phyloP scores from a whole-genome alignment of 2,888 invertebrate species.

The Drosophila merina region DNA sequence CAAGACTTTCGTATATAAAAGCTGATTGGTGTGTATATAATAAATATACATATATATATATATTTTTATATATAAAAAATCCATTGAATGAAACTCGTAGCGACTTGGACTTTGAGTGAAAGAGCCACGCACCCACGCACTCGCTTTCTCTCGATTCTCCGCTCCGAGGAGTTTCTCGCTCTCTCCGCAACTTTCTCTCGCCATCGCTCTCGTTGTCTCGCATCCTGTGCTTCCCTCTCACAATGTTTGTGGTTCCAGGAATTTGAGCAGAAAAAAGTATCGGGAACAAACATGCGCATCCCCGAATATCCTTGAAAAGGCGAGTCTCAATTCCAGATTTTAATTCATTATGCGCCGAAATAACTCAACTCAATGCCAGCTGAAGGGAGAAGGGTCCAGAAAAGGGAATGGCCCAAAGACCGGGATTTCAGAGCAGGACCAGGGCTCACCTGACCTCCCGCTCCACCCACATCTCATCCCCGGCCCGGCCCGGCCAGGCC shows the following conservation, averaged over 20 bases:
- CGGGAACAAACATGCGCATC: conserved; percentile 79
- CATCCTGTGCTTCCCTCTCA: conserved; percentile 11
- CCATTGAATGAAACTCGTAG: conserved; percentile 66
- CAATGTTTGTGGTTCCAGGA: conserved; percentile 48
- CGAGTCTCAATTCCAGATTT: conserved; percentile 63
- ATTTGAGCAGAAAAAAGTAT: conserved; percentile 66
- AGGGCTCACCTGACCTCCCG: conserved; percentile 61
- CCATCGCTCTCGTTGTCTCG: conserved; percentile 15
- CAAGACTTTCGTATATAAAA: conserved; percentile 12
- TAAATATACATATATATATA: conserved; percentile 9
- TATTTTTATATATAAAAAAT: conserved; percentile 40
- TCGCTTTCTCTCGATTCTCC: conserved; percentile 10
- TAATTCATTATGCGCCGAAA: conserved; percentile 58
- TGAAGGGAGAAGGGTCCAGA: conserved; percentile 23
- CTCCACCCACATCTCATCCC: neutral
- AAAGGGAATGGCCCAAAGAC: neutral
- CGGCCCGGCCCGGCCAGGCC: conserved; percentile 2
- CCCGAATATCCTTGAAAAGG: conserved; percentile 71
- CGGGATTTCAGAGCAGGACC: conserved; percentile 34
- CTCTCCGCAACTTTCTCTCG: conserved; percentile 7
- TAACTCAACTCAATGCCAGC: conserved; percentile 60
- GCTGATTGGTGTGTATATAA: conserved; percentile 1
- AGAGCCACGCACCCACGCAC: conserved; percentile 47
- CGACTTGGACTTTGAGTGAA: conserved; percentile 61
- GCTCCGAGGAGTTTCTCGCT: conserved; percentile 24